phyloP scores from a whole-genome alignment of 2,888 invertebrate species.

The Hypselothyrea guttata region DNA sequence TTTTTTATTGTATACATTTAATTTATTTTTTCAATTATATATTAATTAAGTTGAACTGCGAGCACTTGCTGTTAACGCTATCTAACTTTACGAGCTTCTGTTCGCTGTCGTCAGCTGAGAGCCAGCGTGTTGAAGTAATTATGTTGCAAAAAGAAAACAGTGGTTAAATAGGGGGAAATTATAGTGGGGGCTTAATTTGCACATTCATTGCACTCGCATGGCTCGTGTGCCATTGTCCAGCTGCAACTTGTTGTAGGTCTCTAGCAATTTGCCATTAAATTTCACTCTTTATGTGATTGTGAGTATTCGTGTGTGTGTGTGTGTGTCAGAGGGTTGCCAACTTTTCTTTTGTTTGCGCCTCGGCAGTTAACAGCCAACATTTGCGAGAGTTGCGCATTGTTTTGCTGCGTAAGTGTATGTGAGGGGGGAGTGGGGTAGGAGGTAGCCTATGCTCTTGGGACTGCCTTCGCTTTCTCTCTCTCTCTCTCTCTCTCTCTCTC shows the following conservation, averaged over 20 bases:
- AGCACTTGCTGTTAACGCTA: slow-evolving; percentile 2
- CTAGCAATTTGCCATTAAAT: slow-evolving; percentile 52
- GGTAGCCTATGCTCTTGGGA: too few species aligned
- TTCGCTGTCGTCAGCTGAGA: slow-evolving; percentile 51
- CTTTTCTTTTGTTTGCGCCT: background rate
- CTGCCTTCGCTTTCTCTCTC: too few species aligned
- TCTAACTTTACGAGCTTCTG: slow-evolving; percentile 54
- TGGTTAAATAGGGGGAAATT: slow-evolving; percentile 19
- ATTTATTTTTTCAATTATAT: background rate
- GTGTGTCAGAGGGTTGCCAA: background rate
- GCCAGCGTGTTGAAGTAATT: slow-evolving; percentile 51
- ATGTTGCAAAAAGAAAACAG: slow-evolving; percentile 57
- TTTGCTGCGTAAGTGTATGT: slow-evolving; percentile 5
- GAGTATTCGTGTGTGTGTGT: background rate
- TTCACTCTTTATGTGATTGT: slow-evolving; percentile 8
- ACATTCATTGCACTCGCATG: slow-evolving; percentile 28
- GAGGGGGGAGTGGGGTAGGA: background rate
- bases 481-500: too few species aligned
- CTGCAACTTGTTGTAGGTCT: slow-evolving; percentile 58
- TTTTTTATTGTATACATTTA: background rate
- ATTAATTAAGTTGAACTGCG: slow-evolving; percentile 3
- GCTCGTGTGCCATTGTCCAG: slow-evolving; percentile 35
- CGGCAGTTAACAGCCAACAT: too few species aligned
- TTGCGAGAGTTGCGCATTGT: background rate
- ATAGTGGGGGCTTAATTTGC: slow-evolving; percentile 53